phyloP scores from a whole-genome alignment of 2,113 vertebrate species.

The Onychostoma macrolepis region DNA sequence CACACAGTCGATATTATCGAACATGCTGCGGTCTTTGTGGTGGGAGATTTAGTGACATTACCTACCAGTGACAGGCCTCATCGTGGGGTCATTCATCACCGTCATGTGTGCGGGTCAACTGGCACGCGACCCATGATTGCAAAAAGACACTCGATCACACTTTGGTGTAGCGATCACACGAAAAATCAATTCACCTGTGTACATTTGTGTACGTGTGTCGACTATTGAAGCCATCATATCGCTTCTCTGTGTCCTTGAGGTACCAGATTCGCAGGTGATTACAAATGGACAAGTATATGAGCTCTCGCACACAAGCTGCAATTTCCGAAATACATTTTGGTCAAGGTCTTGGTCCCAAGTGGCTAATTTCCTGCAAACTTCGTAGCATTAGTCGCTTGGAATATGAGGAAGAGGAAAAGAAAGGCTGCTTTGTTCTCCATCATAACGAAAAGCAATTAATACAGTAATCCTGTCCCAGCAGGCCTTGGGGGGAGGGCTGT shows the following conservation, averaged over 20 bases:
- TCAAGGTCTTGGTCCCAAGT: constrained; percentile 30
- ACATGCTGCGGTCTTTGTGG: constrained; percentile 36
- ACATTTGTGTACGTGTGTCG: constrained; percentile 21
- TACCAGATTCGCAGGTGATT: neutral
- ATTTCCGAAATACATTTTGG: constrained; percentile 19
- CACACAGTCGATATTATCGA: constrained; percentile 49
- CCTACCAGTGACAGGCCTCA: constrained; percentile 51
- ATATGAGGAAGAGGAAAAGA: constrained; percentile 40
- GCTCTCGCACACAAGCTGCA: neutral
- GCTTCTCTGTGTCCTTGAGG: constrained; percentile 32
- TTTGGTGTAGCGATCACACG: constrained; percentile 34
- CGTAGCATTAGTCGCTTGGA: constrained; percentile 9
- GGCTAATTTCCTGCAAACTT: constrained; percentile 40
- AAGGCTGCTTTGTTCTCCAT: constrained; percentile 52
- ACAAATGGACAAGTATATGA: neutral
- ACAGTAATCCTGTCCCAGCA: constrained; percentile 65
- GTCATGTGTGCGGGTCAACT: constrained; percentile 41
- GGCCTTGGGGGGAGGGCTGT: constrained; percentile 59
- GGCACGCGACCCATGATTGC: constrained; percentile 46
- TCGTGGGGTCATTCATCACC: constrained; percentile 64
- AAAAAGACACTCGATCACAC: constrained; percentile 40
- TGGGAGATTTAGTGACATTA: constrained; percentile 57
- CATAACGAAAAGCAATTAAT: constrained; percentile 70
- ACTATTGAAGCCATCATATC: neutral
- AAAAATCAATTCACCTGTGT: constrained; percentile 48